Evolutionary conservation across 2,797 vertebrate genomes (phyloP).

Genomic region (Fratercula arctica): DNA sequence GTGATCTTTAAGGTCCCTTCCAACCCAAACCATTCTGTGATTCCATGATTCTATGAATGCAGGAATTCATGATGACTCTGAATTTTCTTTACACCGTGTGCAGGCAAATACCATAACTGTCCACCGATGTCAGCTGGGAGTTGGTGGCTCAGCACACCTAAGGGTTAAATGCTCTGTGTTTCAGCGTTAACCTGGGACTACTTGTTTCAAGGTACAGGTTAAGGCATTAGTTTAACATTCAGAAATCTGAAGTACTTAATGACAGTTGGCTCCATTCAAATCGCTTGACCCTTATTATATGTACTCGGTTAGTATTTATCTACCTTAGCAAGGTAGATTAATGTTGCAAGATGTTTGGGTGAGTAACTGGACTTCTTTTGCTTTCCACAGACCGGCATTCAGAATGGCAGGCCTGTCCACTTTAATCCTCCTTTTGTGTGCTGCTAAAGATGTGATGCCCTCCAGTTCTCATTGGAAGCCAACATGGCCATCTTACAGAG

Average conservation of each 20-base stretch:
- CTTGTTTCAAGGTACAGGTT: not conserved
- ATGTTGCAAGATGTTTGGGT: not conserved
- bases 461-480: slow-evolving; percentile 76
- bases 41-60: no score
- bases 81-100: not conserved
- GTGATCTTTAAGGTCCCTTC: no score
- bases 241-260: not conserved
- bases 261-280: not conserved
- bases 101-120: not conserved
- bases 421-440: slow-evolving; percentile 77
- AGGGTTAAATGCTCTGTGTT: not conserved
- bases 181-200: not conserved
- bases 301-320: not conserved
- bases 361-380: slow-evolving; percentile 63
- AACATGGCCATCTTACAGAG: slow-evolving; percentile 87
- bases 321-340: not conserved
- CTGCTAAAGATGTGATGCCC: slow-evolving; percentile 60
- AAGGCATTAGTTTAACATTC: not conserved
- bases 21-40: no score
- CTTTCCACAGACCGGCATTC: slow-evolving; percentile 69
- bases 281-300: not conserved
- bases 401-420: slow-evolving; percentile 73
- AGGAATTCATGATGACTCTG: not conserved
- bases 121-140: not conserved
- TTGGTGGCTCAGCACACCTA: not conserved